Base-by-base conservation (phyloP, 53 echinoderm and acorn worm genomes). In the Glandiceps talaboti region DNA sequence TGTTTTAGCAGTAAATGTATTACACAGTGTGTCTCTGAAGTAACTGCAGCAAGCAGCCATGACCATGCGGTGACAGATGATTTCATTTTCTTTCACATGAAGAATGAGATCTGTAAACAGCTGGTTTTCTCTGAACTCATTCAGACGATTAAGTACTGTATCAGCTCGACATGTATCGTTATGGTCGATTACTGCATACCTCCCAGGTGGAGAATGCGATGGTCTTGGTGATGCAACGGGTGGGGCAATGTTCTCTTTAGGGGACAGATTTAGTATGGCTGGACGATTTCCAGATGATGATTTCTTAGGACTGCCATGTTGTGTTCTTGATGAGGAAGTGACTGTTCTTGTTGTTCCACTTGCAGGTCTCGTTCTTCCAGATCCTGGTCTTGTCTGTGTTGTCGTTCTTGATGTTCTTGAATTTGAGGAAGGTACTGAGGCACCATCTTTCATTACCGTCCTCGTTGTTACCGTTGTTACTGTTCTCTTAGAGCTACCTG, bases 271-370 rank as follows among this genome's bases (percentile, higher is more conserved):
- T 45, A 45, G 64, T 12, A 20, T 45, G 64, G 6, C 64, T 45
- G 64, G 64, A 45, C 64, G 64, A 45, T 45, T 6, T 6, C 64
- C 64, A 45, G 64, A n/a, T n/a, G n/a, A n/a, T n/a, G n/a, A n/a
- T n/a, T n/a, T n/a, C n/a, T n/a, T n/a, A n/a, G n/a, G n/a, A n/a
- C n/a, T n/a, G n/a, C n/a, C n/a, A n/a, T n/a, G n/a, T n/a, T n/a
- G n/a, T n/a, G n/a, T n/a, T 75, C 12, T 75, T 75, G 76, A 14
- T 75, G 6, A 1, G 27, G 27, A 14, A 14, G 14, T 10, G 10
- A 6, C 26, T 75, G 27, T 75, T 75, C 12, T 75, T 75, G 27
- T 75, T 75, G 27, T 75, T 75, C 76, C 29, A 27, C 76, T 75
- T 75, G 12, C 29, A 14, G 27, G 27, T 75, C 76, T 75, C 29